A percentile compares a stretch with the other conserved stretches of the same genome.
These are phyloP conservation scores for Tringa solitaria DNA, from an alignment of 2,113 vertebrate genomes.

Conservation along the genomic window DNA sequence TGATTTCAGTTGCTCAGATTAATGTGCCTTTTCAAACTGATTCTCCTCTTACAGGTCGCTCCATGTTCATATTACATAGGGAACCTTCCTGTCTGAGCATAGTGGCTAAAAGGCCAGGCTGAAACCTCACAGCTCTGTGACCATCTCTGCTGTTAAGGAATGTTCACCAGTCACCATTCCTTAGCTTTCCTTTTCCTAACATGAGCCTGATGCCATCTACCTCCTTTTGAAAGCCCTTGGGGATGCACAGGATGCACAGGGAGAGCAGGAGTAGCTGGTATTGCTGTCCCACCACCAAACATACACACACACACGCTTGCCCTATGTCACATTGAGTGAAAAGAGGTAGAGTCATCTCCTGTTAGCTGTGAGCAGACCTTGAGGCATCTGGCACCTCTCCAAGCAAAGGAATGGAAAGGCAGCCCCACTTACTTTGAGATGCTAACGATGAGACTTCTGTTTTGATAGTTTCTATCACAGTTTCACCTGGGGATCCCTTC, in stretches of 20 bases:
- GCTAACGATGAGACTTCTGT: conserved; percentile 45
- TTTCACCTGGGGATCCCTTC: conserved; percentile 78
- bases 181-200: neutral
- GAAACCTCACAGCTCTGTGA: neutral
- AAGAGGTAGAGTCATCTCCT: neutral
- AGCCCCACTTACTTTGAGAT: conserved; percentile 41
- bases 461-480: conserved; percentile 57
- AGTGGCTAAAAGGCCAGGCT: neutral
- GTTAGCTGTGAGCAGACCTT: neutral
- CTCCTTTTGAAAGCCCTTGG: neutral
- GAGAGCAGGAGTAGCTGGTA: neutral
- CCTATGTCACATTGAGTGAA: neutral
- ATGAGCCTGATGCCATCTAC: neutral
- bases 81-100: neutral
- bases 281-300: neutral
- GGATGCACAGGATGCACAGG: neutral
- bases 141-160: neutral
- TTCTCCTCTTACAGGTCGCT: neutral
- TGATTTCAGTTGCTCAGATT: neutral
- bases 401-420: neutral
- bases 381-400: neutral
- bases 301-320: neutral
- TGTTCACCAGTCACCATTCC: neutral
- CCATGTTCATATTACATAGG: neutral
- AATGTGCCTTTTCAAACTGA: neutral